Conservation (phyloP, 2,797 vertebrate genomes). For the Podarcis lilfordi region DNA sequence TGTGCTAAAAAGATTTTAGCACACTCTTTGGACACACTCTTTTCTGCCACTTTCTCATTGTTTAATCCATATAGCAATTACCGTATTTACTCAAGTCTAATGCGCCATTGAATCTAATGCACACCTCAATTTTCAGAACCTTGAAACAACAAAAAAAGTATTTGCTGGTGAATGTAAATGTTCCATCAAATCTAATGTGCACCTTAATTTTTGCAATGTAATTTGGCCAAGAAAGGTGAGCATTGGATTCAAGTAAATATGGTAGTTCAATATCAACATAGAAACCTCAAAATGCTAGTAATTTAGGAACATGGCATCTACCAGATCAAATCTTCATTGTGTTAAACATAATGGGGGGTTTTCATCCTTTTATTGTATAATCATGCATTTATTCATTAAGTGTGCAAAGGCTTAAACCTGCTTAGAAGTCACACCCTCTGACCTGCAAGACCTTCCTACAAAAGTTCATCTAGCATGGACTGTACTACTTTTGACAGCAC, state of each 20-base stretch:
- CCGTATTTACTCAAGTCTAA: too few relatives aligned
- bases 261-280: neutral
- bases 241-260: too few relatives aligned
- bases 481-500: neutral
- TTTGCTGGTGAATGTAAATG: too few relatives aligned
- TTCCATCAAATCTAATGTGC: too few relatives aligned
- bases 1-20: conserved; percentile 3
- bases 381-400: neutral
- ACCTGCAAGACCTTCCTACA: neutral
- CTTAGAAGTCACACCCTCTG: neutral
- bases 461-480: neutral
- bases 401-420: neutral
- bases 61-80: conserved; percentile 3
- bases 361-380: neutral
- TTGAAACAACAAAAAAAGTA: too few relatives aligned
- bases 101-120: too few relatives aligned
- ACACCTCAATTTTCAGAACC: too few relatives aligned
- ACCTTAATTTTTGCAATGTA: too few relatives aligned
- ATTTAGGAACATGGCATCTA: neutral
- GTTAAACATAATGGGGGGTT: neutral
- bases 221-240: too few relatives aligned
- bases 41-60: neutral
- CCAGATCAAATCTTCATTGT: neutral
- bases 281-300: neutral
- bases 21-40: neutral